These are phyloP conservation scores for Phoenoteleia sp. DNA, from an alignment of 2,888 invertebrate species.

Conservation along the genomic window DNA sequence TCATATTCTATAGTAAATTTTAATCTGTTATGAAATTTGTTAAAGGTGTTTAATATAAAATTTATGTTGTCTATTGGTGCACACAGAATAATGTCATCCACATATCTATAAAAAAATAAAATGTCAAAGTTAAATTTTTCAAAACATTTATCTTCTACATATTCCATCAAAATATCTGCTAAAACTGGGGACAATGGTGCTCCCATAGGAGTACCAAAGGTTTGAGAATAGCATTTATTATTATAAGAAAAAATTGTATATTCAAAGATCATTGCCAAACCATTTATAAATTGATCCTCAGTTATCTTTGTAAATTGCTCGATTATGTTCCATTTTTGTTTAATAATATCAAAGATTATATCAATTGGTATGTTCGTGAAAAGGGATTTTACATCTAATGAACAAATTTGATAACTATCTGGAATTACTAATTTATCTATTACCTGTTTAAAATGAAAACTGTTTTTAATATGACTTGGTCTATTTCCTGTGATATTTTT, in stretches of 20 bases:
- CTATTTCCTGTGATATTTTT: too few species aligned
- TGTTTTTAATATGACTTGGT: slow-evolving; percentile 5
- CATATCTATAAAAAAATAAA: too few species aligned
- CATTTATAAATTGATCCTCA: too few species aligned
- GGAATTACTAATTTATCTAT: not conserved
- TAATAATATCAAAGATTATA: not conserved
- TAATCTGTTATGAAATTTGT: too few species aligned
- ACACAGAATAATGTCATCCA: too few species aligned
- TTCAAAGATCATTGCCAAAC: not conserved
- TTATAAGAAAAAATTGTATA: not conserved
- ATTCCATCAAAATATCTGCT: too few species aligned
- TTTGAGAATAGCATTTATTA: not conserved
- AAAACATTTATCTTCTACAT: too few species aligned
- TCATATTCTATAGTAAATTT: too few species aligned
- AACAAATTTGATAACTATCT: not conserved
- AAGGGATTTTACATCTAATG: slow-evolving; percentile 4
- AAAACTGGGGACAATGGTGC: slow-evolving; percentile 1
- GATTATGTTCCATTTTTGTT: not conserved
- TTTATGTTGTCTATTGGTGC: too few species aligned
- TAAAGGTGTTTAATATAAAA: too few species aligned
- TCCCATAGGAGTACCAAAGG: slow-evolving; percentile 3
- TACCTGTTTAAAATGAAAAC: not conserved
- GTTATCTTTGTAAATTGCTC: not conserved
- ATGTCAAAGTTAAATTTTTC: too few species aligned
- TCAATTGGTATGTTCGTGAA: not conserved